Percentiles rank a stretch among this genome's conserved stretches.
phyloP scores from a whole-genome alignment of 2,888 invertebrate species.

The Branchinecta sandiegonensis region DNA sequence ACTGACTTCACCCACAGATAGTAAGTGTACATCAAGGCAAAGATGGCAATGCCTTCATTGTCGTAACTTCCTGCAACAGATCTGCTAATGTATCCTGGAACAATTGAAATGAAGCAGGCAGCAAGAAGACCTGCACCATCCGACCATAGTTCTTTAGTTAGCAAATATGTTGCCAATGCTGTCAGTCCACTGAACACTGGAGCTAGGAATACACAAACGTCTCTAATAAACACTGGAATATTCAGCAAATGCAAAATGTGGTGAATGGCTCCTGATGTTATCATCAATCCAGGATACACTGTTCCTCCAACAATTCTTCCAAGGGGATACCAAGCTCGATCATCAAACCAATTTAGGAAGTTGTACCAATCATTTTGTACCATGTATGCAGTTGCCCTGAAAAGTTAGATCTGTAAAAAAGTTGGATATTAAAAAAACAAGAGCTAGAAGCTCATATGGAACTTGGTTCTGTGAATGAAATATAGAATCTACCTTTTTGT shows the following conservation, averaged over 20 bases:
- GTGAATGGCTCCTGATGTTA: conserved; percentile 95
- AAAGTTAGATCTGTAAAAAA: conserved; percentile 72
- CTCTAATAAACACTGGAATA: conserved; percentile 94
- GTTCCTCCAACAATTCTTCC: conserved; percentile 98
- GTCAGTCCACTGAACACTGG: conserved; percentile 96
- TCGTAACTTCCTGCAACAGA: conserved; percentile 99
- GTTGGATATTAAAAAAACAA: conserved; percentile 3
- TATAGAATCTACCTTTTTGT: no score
- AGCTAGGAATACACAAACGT: conserved; percentile 96
- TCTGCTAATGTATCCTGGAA: conserved; percentile 96
- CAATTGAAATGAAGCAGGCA: conserved; percentile 96
- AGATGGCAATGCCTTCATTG: conserved; percentile 99
- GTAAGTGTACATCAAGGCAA: conserved; percentile 96
- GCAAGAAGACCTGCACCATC: conserved; percentile 93
- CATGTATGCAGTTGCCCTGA: conserved; percentile 97
- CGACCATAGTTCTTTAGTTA: conserved; percentile 96
- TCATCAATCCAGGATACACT: conserved; percentile 97
- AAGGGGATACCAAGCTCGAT: conserved; percentile 97
- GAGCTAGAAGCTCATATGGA: no score
- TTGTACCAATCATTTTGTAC: conserved; percentile 98
- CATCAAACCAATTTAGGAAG: conserved; percentile 99
- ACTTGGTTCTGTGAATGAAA: no score
- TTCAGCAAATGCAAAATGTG: conserved; percentile 77
- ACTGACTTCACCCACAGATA: conserved; percentile 98
- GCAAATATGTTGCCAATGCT: conserved; percentile 87